Conservation (phyloP, 2,888 invertebrate genomes). For the Aporophyla nigra region DNA sequence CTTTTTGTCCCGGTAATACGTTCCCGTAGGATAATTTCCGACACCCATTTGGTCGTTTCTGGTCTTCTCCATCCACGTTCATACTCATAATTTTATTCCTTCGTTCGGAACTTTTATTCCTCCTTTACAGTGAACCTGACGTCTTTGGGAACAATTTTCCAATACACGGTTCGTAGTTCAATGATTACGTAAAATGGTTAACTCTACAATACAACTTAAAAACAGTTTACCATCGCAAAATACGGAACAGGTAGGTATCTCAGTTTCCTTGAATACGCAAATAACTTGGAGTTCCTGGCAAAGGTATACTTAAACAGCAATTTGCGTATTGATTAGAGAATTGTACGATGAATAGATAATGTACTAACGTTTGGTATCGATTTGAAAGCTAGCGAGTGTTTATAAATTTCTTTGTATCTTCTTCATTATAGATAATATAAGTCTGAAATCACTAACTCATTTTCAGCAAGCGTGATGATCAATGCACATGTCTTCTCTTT, state of each 20-base stretch:
- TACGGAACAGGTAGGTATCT: not conserved
- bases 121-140: not conserved
- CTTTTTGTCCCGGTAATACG: too few species aligned
- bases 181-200: not conserved
- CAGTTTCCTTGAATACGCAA: slow-evolving; percentile 11
- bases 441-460: too few species aligned
- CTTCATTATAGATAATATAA: not conserved
- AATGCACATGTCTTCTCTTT: too few species aligned
- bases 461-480: too few species aligned
- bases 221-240: slow-evolving; percentile 5
- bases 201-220: not conserved
- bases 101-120: too few species aligned
- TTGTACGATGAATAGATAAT: slow-evolving; percentile 20
- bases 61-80: too few species aligned
- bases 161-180: not conserved
- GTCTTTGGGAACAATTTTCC: too few species aligned
- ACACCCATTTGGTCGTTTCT: too few species aligned
- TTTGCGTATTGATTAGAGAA: slow-evolving; percentile 42
- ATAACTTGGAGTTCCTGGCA: slow-evolving; percentile 20
- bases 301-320: slow-evolving; percentile 31
- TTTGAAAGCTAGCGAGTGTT: not conserved
- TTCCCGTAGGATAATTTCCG: too few species aligned
- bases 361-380: not conserved
- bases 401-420: not conserved
- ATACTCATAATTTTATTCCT: too few species aligned